Base-by-base conservation (phyloP, 2,113 vertebrate species). In the Cranoglanis bouderius region DNA sequence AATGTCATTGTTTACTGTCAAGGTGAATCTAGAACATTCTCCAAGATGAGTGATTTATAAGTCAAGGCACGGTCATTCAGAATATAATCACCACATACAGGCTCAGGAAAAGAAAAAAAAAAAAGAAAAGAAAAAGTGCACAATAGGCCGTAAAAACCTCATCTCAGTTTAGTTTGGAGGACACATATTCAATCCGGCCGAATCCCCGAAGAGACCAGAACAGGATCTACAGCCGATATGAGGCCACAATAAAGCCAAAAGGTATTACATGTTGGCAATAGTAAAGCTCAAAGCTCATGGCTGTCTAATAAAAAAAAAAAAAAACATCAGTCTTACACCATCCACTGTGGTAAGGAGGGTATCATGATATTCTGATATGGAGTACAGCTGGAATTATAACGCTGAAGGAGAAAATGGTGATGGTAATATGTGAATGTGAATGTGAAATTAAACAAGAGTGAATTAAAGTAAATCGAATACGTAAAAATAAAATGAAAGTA, bases 321-420 rank as follows among this genome's bases (percentile, higher is more conserved):
- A 90, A 90, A 90, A 86, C 74, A 63, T 75, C 87, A 61, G 87
- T 89, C 87, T 85, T 40, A 70, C 55, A 85, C 88, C 89, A 89
- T 89, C 84, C 87, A 53, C 32, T 29, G 80, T 10, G 55, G 38
- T 59, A 51, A 77, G 26, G 49, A 35, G 78, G 14, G 8, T 0
- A 35, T 55, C 49, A n/a, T 6, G 40, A 49, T 77, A 77, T 77
- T 46, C 26, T 26, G 40, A 46, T 49, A 49, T 43, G 38, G 43
- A 77, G 21, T 43, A 1, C 1, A 8, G 6, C 19, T 14, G 10
- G 1, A 29, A 13, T 43, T 75, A 75, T 24, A 43, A 2, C 3
- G 18, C 35, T 12, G 35, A 75, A 40, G 38, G 38, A 3, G 72
- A 13, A 74, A 38, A 40, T 74, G 32, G 13, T 32, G n/a, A 67